Base-by-base conservation (phyloP, 2,888 invertebrate genomes). In the Theodoxus fluviatilis region DNA sequence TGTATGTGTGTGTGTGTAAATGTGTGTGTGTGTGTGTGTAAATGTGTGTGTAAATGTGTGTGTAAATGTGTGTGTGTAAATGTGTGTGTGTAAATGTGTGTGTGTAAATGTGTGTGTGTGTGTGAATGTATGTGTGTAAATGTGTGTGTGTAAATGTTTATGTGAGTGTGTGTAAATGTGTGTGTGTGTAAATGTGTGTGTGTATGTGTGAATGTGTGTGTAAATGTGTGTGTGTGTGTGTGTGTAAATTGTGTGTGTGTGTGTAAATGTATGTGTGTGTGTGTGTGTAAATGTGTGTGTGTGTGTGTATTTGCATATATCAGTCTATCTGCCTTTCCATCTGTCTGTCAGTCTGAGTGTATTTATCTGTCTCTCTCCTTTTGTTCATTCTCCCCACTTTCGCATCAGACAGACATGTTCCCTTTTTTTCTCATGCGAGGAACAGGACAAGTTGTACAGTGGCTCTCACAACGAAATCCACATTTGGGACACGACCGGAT, bases 391-490 rank as follows among this genome's bases (percentile, higher is more conserved):
- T 18, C 28, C 15, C 1, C 18, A 49, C 22, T 6, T 47, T 47
- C 22, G 22, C 49, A 47, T 7, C 49, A n/a, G 49, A n/a, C 49
- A 47, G 3, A n/a, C 49, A 7, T n/a, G 3, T 47, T 47, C 22
- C 3, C 18, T 4, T n/a, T n/a, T n/a, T n/a, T n/a, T n/a, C n/a
- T n/a, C n/a, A n/a, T n/a, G 25, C 3, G 22, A 59, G 38, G 15
- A 73, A 33, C 72, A 84, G 84, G 83, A 83, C 49, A 77, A 75
- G 43, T 70, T 85, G 40, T 85, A 81, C 78, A 84, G 83, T 78
- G 85, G 85, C 4, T 83, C 83, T 12, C 84, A 85, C 76, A 84
- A 85, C 67, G 80, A 80, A 0, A 82, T 85, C 38, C 79, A 83
- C 65, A 78, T 85, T 25, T 85, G 85, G 85, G 80, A 81, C 73